These are phyloP conservation scores for Eulithis prunata DNA, from an alignment of 2,888 invertebrate species.

Conservation along the genomic window DNA sequence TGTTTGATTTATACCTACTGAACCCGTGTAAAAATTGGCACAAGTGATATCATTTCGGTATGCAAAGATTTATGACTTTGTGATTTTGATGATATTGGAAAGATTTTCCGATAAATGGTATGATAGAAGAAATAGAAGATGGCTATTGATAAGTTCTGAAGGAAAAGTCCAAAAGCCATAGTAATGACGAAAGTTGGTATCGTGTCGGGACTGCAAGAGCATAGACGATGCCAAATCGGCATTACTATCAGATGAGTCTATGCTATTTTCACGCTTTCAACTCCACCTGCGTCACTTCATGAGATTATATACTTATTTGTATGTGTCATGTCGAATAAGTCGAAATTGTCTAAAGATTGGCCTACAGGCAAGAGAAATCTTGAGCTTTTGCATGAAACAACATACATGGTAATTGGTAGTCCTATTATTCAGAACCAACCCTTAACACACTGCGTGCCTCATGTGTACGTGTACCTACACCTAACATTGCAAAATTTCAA, in stretches of 20 bases:
- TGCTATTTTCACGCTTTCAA: slow-evolving; percentile 50
- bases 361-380: not conserved
- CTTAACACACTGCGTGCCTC: too few relatives aligned
- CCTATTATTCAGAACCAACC: too few relatives aligned
- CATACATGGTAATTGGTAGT: too few relatives aligned
- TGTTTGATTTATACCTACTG: too few relatives aligned
- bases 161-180: not conserved
- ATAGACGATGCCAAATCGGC: slow-evolving; percentile 52
- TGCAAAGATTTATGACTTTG: too few relatives aligned
- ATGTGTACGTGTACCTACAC: too few relatives aligned
- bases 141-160: not conserved
- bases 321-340: not conserved
- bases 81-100: too few relatives aligned
- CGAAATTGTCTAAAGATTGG: not conserved
- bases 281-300: slow-evolving; percentile 56
- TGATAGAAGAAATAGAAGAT: too few relatives aligned
- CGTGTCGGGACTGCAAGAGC: slow-evolving; percentile 32
- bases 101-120: too few relatives aligned
- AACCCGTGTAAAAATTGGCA: too few relatives aligned
- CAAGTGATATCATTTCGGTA: too few relatives aligned
- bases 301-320: not conserved
- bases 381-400: not conserved
- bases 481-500: too few relatives aligned
- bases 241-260: slow-evolving; percentile 58
- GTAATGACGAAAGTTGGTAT: not conserved